Percentiles rank a stretch among this genome's conserved stretches.
phyloP scores from a whole-genome alignment of 2,888 invertebrate genomes.

The Spatulosminthurus flaviceps region DNA sequence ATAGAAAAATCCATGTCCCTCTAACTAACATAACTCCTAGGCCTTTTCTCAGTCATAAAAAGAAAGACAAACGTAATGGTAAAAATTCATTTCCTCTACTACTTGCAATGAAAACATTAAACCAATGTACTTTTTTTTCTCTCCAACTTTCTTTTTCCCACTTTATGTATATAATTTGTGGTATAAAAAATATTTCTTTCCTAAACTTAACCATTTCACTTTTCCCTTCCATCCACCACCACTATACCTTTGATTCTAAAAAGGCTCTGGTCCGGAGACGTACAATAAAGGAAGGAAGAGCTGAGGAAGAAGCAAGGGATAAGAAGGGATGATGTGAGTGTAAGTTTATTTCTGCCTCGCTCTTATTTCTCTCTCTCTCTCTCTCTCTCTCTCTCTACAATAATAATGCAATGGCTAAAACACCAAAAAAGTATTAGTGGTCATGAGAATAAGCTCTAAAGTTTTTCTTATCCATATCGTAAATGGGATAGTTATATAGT shows the following conservation, averaged over 20 bases:
- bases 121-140: background rate
- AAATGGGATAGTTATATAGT: too few species aligned
- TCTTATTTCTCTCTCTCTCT: too few species aligned
- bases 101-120: conserved; percentile 9
- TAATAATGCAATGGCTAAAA: too few species aligned
- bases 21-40: too few species aligned
- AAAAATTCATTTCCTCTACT: background rate
- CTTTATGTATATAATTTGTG: background rate
- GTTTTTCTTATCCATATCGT: conserved; percentile 13
- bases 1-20: too few species aligned
- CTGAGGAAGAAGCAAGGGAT: too few species aligned
- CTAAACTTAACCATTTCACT: background rate
- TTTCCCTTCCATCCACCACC: too few species aligned
- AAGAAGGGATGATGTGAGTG: too few species aligned
- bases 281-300: too few species aligned
- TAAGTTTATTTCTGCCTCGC: too few species aligned
- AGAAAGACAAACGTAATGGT: background rate
- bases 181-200: background rate
- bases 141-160: background rate
- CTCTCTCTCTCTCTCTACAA: too few species aligned
- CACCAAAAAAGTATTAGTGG: conserved; percentile 6
- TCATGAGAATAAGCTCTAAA: conserved; percentile 24
- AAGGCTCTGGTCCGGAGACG: background rate
- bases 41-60: background rate
- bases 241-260: too few species aligned